Evolutionary conservation across 2,888 invertebrate genomes (phyloP).

Genomic region (Chloromyia formosa): DNA sequence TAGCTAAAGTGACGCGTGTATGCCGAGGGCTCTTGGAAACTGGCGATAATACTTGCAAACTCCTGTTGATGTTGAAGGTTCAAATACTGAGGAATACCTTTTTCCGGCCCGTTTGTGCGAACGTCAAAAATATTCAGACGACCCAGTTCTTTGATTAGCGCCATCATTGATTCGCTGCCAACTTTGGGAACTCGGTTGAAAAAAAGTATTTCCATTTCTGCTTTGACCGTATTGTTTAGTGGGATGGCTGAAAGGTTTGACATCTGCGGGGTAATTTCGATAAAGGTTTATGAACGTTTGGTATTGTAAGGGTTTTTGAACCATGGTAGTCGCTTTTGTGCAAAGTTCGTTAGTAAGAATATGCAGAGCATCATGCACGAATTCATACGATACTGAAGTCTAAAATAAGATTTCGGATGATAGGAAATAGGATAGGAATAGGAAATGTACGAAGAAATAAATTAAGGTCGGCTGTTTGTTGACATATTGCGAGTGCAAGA

Average conservation of each 20-base stretch:
- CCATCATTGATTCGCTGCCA: constrained; percentile 89
- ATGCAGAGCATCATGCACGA: too few species aligned
- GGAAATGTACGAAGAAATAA: too few species aligned
- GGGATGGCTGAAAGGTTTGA: constrained; percentile 69
- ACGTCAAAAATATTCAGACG: constrained; percentile 72
- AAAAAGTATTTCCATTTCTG: constrained; percentile 78
- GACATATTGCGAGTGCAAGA: too few species aligned
- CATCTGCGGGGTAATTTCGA: constrained; percentile 4
- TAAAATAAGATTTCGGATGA: too few species aligned
- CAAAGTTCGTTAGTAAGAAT: too few species aligned
- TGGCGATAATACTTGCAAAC: constrained; percentile 73
- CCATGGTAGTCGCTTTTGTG: too few species aligned
- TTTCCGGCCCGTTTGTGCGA: constrained; percentile 78
- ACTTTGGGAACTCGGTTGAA: constrained; percentile 94
- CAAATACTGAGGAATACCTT: constrained; percentile 62
- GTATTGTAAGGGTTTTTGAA: too few species aligned
- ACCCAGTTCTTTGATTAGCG: constrained; percentile 73
- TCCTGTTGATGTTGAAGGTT: constrained; percentile 78
- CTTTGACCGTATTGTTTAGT: constrained; percentile 81
- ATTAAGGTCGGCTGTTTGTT: too few species aligned
- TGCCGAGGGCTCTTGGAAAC: constrained; percentile 77
- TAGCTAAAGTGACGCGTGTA: constrained; percentile 90
- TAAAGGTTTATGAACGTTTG: background rate
- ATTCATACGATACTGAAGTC: too few species aligned
- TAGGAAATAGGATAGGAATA: too few species aligned